A percentile compares a stretch with the other conserved stretches of the same genome.
Evolutionary conservation across 2,888 invertebrate genomes (phyloP).

Genomic region (Drosophila aldrichi): DNA sequence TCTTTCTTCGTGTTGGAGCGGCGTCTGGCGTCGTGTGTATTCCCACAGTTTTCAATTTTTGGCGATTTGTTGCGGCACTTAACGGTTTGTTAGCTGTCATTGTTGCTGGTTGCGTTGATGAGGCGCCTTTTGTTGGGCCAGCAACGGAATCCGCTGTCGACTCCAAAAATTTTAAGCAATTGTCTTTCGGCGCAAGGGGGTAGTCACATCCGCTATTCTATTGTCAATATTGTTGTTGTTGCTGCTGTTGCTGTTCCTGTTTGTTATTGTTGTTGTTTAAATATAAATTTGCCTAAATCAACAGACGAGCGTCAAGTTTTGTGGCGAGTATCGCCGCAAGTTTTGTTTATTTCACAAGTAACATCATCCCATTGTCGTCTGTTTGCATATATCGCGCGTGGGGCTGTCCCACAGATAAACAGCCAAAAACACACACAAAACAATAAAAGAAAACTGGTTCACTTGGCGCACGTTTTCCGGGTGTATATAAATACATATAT

Average conservation of each 20-base stretch:
- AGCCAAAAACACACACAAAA: constrained; percentile 3
- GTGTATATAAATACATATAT: not conserved
- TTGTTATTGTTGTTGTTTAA: constrained; percentile 51
- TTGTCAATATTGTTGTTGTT: constrained; percentile 38
- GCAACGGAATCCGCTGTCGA: constrained; percentile 21
- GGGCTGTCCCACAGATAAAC: constrained; percentile 9
- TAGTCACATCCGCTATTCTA: constrained; percentile 41
- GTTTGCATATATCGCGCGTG: constrained; percentile 20
- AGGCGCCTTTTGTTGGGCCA: constrained; percentile 68
- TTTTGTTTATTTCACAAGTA: constrained; percentile 66
- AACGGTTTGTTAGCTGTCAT: constrained; percentile 81
- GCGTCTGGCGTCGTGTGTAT: constrained; percentile 52
- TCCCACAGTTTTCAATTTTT: constrained; percentile 80
- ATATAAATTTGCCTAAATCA: constrained; percentile 78
- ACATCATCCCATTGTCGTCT: constrained; percentile 48
- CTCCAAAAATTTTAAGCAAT: constrained; percentile 50
- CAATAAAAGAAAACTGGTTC: constrained; percentile 18
- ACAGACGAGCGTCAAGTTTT: constrained; percentile 60
- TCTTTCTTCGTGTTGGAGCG: constrained; percentile 2
- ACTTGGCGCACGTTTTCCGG: constrained; percentile 15
- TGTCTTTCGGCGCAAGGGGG: constrained; percentile 38
- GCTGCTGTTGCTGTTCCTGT: constrained; percentile 13
- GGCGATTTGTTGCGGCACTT: constrained; percentile 81
- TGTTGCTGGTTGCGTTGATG: constrained; percentile 71
- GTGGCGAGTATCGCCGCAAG: constrained; percentile 50